phyloP scores from a whole-genome alignment of 2,797 vertebrate species.

The Hydrocynus forskahlii region DNA sequence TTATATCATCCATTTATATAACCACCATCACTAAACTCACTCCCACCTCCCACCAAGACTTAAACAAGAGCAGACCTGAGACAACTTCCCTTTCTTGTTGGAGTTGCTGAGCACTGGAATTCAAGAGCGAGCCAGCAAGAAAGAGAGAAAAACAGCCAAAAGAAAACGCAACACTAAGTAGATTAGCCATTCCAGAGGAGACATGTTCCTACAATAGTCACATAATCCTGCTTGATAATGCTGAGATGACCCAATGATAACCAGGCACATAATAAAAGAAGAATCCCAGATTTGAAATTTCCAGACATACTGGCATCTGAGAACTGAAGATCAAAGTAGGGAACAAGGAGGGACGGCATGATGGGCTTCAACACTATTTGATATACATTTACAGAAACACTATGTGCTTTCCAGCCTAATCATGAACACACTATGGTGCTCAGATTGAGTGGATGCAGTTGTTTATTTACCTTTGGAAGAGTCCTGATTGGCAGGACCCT shows the following conservation, averaged over 20 bases:
- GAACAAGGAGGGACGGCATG: neutral
- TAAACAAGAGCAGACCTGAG: neutral
- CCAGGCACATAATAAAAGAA: conserved; percentile 21
- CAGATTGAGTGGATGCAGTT: neutral
- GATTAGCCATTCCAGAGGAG: conserved; percentile 34
- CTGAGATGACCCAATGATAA: conserved; percentile 31
- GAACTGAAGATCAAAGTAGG: neutral
- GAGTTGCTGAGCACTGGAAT: too few species aligned
- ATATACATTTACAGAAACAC: conserved; percentile 3
- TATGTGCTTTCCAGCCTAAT: neutral
- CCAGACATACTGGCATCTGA: conserved; percentile 29
- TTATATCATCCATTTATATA: neutral
- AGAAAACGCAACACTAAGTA: conserved; percentile 21
- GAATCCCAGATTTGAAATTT: neutral
- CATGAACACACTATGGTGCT: neutral
- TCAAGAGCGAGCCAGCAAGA: neutral
- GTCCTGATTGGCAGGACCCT: conserved; percentile 63
- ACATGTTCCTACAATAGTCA: conserved; percentile 22
- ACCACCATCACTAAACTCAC: neutral
- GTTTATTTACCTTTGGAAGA: conserved; percentile 71
- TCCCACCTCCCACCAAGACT: neutral
- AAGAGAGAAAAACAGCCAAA: conserved; percentile 22
- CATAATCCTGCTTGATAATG: conserved; percentile 26
- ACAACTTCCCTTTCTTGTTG: neutral
- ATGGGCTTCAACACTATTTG: neutral